These are phyloP conservation scores for Coecobrya sp. DNA, from an alignment of 2,888 invertebrate genomes.

Conservation along the genomic window DNA sequence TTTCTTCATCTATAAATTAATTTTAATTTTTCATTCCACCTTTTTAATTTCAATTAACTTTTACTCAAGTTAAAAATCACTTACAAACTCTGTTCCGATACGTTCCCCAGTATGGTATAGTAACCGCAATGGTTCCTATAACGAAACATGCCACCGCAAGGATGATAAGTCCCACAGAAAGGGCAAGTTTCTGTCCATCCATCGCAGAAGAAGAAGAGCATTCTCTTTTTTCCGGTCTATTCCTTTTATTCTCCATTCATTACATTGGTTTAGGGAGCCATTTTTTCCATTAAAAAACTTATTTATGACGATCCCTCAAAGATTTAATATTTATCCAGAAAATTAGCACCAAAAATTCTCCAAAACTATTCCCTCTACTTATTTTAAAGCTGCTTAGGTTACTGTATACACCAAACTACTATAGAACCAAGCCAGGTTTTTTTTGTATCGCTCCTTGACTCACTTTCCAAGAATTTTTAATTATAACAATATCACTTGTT, in stretches of 20 bases:
- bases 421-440: not conserved
- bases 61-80: no score
- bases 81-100: slow-evolving; percentile 92
- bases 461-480: not conserved
- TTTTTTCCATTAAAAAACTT: not conserved
- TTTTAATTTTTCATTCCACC: not conserved
- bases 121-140: slow-evolving; percentile 94
- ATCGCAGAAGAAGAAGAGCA: slow-evolving; percentile 82
- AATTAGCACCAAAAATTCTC: no score
- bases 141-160: slow-evolving; percentile 94
- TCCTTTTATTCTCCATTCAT: slow-evolving; percentile 75
- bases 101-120: slow-evolving; percentile 95
- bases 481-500: not conserved
- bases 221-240: slow-evolving; percentile 63
- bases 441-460: not conserved
- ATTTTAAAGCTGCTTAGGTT: not conserved
- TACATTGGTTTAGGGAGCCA: not conserved
- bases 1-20: slow-evolving; percentile 90
- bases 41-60: no score
- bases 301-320: not conserved
- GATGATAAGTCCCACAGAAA: slow-evolving; percentile 89
- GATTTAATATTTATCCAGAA: no score
- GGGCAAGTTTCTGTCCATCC: slow-evolving; percentile 85
- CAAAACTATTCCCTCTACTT: no score
- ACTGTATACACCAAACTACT: not conserved